Conservation (phyloP, 2,113 vertebrate genomes). For the Synodontis membranacea region DNA sequence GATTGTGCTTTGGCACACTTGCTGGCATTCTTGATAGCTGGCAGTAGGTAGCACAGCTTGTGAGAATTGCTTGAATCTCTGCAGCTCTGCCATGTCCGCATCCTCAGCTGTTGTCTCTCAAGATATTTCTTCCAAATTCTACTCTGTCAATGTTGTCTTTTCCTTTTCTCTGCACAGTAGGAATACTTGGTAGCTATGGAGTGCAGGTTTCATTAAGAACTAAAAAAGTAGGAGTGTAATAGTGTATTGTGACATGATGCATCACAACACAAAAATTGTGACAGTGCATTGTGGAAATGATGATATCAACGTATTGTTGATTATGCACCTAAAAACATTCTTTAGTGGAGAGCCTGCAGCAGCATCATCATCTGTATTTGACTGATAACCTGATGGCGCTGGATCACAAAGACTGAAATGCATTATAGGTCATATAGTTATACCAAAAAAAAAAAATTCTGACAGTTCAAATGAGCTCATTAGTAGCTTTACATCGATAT, state of each 20-base stretch:
- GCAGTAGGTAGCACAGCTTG: slow-evolving; percentile 12
- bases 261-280: neutral
- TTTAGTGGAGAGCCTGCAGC: neutral
- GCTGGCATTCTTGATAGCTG: neutral
- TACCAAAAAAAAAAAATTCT: neutral
- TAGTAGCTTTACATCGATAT: neutral
- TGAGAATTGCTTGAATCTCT: slow-evolving; percentile 13
- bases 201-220: neutral
- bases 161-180: neutral
- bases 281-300: neutral
- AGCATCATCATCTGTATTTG: neutral
- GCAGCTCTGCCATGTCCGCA: neutral
- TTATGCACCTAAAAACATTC: neutral
- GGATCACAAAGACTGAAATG: neutral
- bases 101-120: slow-evolving; percentile 17
- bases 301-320: neutral
- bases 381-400: neutral
- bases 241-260: neutral
- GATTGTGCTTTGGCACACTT: neutral
- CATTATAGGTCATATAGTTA: neutral
- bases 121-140: neutral
- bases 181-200: neutral
- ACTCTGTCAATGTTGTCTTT: neutral
- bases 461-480: neutral
- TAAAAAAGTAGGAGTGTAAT: neutral